Base-by-base conservation (phyloP, 2,888 invertebrate genomes). In the Byasa hedistus region DNA sequence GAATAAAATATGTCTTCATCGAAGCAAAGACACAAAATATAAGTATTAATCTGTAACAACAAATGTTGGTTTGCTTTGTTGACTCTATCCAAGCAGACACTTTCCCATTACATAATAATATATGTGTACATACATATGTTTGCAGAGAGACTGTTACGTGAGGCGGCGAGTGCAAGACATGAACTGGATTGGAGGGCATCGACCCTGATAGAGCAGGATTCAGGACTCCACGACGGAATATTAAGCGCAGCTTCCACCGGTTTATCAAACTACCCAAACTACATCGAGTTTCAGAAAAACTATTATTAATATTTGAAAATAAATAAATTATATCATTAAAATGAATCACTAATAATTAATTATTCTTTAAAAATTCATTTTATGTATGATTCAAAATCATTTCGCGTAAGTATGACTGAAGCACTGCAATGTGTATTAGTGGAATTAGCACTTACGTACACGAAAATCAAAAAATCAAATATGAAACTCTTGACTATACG, bases 141-240 rank as follows among this genome's bases (percentile, higher is more conserved):
- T 84, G 83, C 83, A 85, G 85, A 85, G 86, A 85, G 82, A 86
- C 81, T 83, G 86, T 89, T 89, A 88, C 87, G 89, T 87, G 85
- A 83, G 84, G 71, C 82, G 83, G 80, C 84, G 85, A 84, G 81
- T 85, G 87, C 85, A 90, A 90, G 89, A 85, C 89, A 79, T 84
- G 86, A 84, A 88, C 89, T 90, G 90, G 91, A 87, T 87, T 83
- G 71, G 82, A 87, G 91, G 84, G 85, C 87, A 75, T 76, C 81
- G 87, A 89, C 89, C 88, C 80, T 83, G 74, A 77, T 80, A 80
- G 77, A 85, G 85, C 85, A 87, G 91, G 90, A 89, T 85, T 86
- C 87, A 87, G 91, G 91, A 90, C 88, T 86, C 79, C 80, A 83
- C 81, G 76, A 78, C 83, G 81, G 87, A 89, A 89, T 89, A 88